A percentile compares a stretch with the other conserved stretches of the same genome.
Conservation (phyloP, 1,140 invertebrate species). For the Apis dorsata region DNA sequence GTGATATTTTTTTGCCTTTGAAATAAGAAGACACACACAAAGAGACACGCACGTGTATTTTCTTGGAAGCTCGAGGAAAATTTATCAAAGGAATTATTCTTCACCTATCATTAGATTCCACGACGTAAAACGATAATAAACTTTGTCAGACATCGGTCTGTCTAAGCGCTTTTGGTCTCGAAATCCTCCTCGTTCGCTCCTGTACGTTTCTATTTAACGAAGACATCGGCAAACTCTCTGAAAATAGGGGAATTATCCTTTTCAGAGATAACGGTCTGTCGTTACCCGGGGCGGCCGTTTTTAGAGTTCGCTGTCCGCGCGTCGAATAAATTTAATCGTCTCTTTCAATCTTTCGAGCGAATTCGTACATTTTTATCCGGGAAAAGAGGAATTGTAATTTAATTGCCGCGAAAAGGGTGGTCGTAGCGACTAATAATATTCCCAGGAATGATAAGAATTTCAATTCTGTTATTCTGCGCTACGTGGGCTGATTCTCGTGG, state of each 20-base stretch:
- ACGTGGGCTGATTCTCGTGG: background rate
- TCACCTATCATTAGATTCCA: constrained; percentile 50
- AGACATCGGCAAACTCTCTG: constrained; percentile 34
- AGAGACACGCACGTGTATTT: too few relatives aligned
- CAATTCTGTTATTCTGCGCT: background rate
- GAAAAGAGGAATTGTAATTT: constrained; percentile 12
- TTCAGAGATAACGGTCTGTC: constrained; percentile 5
- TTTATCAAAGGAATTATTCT: constrained; percentile 24
- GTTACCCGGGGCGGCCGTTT: constrained; percentile 1
- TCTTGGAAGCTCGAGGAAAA: too few relatives aligned
- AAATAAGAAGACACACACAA: too few relatives aligned
- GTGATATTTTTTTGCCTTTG: too few relatives aligned
- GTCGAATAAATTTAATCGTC: constrained; percentile 30
- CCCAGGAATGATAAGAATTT: constrained; percentile 17
- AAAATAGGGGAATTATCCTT: constrained; percentile 38
- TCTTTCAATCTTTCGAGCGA: background rate
- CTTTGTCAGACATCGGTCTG: constrained; percentile 46
- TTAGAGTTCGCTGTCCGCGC: background rate
- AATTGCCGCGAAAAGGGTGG: background rate
- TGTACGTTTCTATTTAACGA: constrained; percentile 20
- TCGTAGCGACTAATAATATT: constrained; percentile 7
- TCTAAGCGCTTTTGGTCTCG: constrained; percentile 21
- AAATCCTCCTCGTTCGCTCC: constrained; percentile 27
- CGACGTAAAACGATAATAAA: constrained; percentile 57
- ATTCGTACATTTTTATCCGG: background rate